Evolutionary conservation across 2,797 vertebrate genomes (phyloP).

Genomic region (Rhincodon typus): DNA sequence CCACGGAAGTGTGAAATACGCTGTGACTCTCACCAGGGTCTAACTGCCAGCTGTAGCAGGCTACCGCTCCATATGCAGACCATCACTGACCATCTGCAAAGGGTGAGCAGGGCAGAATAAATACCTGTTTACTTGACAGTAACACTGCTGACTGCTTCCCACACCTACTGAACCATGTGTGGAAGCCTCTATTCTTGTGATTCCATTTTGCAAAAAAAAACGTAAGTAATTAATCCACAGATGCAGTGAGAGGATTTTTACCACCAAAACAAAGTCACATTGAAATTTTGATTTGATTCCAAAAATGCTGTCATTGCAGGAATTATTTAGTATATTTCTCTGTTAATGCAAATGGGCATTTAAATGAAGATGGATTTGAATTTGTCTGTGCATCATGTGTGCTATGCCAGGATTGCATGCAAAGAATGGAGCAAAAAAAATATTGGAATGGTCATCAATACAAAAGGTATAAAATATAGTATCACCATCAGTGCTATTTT

Average conservation of each 20-base stretch:
- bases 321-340: background rate
- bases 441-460: background rate
- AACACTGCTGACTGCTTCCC: constrained; percentile 13
- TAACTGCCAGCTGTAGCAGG: constrained; percentile 8
- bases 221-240: constrained; percentile 15
- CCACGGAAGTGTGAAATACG: constrained; percentile 29
- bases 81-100: constrained; percentile 36
- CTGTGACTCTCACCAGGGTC: constrained; percentile 10
- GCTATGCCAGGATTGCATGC: background rate
- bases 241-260: constrained; percentile 6
- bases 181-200: background rate
- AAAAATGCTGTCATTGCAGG: background rate
- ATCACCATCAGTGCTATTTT: background rate
- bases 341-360: background rate
- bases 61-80: constrained; percentile 34
- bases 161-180: background rate
- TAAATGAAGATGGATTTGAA: constrained; percentile 25
- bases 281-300: constrained; percentile 26
- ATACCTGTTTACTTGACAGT: constrained; percentile 34
- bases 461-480: background rate
- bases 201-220: background rate
- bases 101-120: constrained; percentile 29
- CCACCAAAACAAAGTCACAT: constrained; percentile 19
- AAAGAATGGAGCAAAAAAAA: background rate
- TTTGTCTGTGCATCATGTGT: background rate